Evolutionary conservation across 30 jellyfish, hydroid and myxozoan species (phyloP).

Genomic region (Chrysaora quinquecirrha): DNA sequence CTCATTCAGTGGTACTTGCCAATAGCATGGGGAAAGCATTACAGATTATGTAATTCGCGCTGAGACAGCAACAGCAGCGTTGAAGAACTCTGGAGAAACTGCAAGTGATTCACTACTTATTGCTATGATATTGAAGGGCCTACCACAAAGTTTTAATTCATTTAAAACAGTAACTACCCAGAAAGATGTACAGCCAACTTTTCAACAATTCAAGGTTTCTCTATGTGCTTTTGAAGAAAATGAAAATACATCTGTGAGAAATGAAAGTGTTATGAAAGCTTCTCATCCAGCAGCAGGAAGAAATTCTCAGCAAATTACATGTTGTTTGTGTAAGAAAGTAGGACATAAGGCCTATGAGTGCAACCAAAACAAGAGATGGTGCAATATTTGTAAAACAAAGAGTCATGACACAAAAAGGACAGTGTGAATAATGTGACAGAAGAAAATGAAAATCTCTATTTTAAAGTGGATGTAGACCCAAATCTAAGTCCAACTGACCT

Average conservation of each 20-base stretch:
- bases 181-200: constrained; percentile 31
- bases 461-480: constrained; percentile 4
- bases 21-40: constrained; percentile 47
- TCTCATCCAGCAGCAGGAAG: neutral
- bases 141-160: constrained; percentile 56
- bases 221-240: constrained; percentile 26
- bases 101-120: constrained; percentile 53
- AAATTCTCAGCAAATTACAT: neutral
- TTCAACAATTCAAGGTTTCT: constrained; percentile 32
- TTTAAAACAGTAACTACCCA: constrained; percentile 62
- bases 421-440: constrained; percentile 17
- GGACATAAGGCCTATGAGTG: constrained; percentile 5
- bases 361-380: constrained; percentile 40
- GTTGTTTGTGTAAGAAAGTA: neutral
- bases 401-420: constrained; percentile 61
- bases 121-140: constrained; percentile 72
- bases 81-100: constrained; percentile 33
- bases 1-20: constrained; percentile 62
- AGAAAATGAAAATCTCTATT: constrained; percentile 10
- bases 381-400: constrained; percentile 25
- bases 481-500: neutral
- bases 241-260: constrained; percentile 9
- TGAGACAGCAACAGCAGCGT: constrained; percentile 52
- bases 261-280: constrained; percentile 1
- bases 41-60: constrained; percentile 57